Conservation (phyloP, 2,797 vertebrate species). For the Falco novaeseelandiae region DNA sequence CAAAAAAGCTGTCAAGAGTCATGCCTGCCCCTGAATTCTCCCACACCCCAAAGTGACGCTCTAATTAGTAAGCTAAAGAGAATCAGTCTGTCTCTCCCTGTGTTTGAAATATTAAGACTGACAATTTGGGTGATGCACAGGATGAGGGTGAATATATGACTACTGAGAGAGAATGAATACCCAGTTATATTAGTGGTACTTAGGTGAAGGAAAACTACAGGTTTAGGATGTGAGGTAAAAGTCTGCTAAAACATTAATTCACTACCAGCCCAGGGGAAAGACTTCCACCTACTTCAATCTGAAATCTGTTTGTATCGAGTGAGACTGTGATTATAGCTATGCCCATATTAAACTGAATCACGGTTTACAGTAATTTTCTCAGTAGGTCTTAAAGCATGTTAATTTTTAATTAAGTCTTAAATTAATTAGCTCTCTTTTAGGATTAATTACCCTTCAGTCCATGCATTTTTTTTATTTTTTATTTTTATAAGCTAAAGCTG, state of each 20-base stretch:
- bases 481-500: background rate
- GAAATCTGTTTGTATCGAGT: background rate
- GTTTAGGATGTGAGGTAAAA: background rate
- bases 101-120: background rate
- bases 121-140: background rate
- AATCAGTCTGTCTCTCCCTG: background rate
- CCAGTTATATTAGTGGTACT: background rate
- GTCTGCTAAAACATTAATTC: background rate
- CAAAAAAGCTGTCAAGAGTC: background rate
- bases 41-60: background rate
- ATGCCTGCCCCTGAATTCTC: background rate
- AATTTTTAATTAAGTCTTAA: slow-evolving; percentile 28
- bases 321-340: background rate
- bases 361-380: background rate
- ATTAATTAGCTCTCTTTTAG: background rate
- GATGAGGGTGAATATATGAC: background rate
- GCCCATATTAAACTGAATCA: background rate
- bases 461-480: background rate
- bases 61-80: background rate
- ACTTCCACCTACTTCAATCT: background rate
- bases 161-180: background rate
- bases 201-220: background rate
- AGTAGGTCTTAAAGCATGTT: background rate
- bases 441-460: background rate
- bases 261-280: background rate